Evolutionary conservation across 2,113 vertebrate species (phyloP).

Genomic region (Oncorhynchus nerka): DNA sequence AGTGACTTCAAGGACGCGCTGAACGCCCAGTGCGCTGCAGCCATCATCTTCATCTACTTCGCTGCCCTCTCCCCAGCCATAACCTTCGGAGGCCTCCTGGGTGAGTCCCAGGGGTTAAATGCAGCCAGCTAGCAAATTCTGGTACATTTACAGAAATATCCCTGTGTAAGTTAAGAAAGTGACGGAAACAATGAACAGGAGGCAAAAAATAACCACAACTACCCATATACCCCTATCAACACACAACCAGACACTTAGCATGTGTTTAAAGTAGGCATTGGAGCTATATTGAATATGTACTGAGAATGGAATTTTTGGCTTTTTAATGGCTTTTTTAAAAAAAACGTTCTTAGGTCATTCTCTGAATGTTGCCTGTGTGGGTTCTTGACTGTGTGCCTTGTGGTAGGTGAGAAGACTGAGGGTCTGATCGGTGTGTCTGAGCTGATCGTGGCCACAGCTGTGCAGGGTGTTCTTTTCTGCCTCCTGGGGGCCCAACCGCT

Average conservation of each 20-base stretch:
- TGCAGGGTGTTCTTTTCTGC: slow-evolving; percentile 91
- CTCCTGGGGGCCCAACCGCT: slow-evolving; percentile 91
- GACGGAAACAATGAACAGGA: no score
- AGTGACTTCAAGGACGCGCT: slow-evolving; percentile 91
- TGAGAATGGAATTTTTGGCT: no score
- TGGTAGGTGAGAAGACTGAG: slow-evolving; percentile 90
- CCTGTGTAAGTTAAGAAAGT: no score
- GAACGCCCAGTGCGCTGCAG: slow-evolving; percentile 89
- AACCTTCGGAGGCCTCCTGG: slow-evolving; percentile 92
- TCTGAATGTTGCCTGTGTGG: neutral
- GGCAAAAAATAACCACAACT: no score
- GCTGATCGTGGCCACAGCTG: slow-evolving; percentile 88
- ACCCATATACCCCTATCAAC: no score
- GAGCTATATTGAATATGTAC: no score
- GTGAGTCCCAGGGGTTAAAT: slow-evolving; percentile 64
- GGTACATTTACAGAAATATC: no score
- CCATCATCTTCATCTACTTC: slow-evolving; percentile 96
- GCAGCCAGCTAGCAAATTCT: no score
- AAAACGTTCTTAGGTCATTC: neutral
- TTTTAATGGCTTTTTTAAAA: no score
- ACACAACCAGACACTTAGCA: no score
- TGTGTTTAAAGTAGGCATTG: no score
- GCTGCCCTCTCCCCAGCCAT: slow-evolving; percentile 93
- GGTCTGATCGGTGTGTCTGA: slow-evolving; percentile 94
- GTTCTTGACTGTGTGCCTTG: neutral